Base-by-base conservation (phyloP, 2,797 vertebrate species). In the Cyprinella venusta region DNA sequence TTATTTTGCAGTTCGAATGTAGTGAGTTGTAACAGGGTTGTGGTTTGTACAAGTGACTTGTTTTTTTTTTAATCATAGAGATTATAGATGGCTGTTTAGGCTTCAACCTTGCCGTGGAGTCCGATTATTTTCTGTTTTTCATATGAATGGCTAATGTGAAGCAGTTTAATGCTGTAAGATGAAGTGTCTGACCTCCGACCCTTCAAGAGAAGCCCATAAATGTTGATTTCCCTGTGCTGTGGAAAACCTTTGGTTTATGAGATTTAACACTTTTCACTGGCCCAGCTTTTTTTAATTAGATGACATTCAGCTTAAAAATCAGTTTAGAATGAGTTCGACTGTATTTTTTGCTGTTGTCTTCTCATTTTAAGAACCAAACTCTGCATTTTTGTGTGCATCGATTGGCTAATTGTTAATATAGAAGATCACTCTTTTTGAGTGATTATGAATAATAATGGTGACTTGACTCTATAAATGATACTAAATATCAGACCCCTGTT, bases 121-220 rank as follows among this genome's bases (percentile, higher is more conserved):
- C 42, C 50, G 21, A 9, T 74, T 76, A 38, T 71, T 40, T 21
- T 74, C 50, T 61, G 33, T 72, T 85, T 82, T 82, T 50, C 63
- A 61, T 77, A 64, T 79, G 48, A 67, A 65, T 52, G 65, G n/a
- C 12, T 59, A 63, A 33, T 79, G 36, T 15, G 63, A 56, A 42
- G 76, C 33, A 63, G 26, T 67, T 45, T 70, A 38, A 81, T 64
- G 13, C 40, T 81, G 56, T 75, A 59, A 56, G 38, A 61, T 59
- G 45, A 61, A 52, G 36, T 52, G 61, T 67, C 80, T 86, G n/a
- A 82, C 52, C 38, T 79, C 67, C 82, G 75, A 67, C 76, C 61
- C 12, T n/a, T n/a, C 30, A 68, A 59, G 33, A 54, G 76, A 42
- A 75, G 48, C n/a, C 69, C 24, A n/a, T 82, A 63, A 45, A 63